A percentile compares a stretch with the other conserved stretches of the same genome.
Conservation (phyloP, 1,140 invertebrate species). For the Eumeta japonica region DNA sequence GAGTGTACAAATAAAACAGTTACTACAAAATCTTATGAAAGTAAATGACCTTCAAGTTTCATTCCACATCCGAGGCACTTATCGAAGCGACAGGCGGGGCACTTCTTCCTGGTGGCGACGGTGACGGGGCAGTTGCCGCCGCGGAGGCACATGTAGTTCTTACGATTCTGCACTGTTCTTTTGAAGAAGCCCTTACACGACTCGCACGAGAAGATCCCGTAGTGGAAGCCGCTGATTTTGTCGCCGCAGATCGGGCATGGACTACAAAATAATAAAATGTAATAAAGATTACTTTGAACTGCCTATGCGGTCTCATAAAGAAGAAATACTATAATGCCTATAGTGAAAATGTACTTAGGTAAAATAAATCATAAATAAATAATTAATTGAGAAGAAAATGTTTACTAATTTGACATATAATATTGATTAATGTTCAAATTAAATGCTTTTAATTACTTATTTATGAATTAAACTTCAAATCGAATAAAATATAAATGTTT, state of each 20-base stretch:
- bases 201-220: conserved; percentile 96
- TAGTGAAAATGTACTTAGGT: too few relatives aligned
- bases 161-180: conserved; percentile 95
- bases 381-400: too few relatives aligned
- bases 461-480: too few relatives aligned
- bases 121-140: conserved; percentile 89
- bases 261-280: conserved; percentile 62
- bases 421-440: too few relatives aligned
- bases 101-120: conserved; percentile 92
- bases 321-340: too few relatives aligned
- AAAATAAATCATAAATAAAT: too few relatives aligned
- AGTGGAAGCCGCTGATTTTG: conserved; percentile 93
- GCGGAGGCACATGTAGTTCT: conserved; percentile 92
- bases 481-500: too few relatives aligned
- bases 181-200: conserved; percentile 99
- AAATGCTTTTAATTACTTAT: too few relatives aligned
- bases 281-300: conserved; percentile 12
- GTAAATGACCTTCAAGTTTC: conserved; percentile 83
- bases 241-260: conserved; percentile 94
- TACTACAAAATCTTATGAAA: too few relatives aligned
- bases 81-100: conserved; percentile 94
- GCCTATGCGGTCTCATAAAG: too few relatives aligned
- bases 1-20: too few relatives aligned
- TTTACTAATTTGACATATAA: too few relatives aligned
- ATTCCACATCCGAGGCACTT: conserved; percentile 95